Percentiles rank a stretch among this genome's conserved stretches.
phyloP scores from a whole-genome alignment of 2,888 invertebrate species.

The Nephrotoma guestfalica region DNA sequence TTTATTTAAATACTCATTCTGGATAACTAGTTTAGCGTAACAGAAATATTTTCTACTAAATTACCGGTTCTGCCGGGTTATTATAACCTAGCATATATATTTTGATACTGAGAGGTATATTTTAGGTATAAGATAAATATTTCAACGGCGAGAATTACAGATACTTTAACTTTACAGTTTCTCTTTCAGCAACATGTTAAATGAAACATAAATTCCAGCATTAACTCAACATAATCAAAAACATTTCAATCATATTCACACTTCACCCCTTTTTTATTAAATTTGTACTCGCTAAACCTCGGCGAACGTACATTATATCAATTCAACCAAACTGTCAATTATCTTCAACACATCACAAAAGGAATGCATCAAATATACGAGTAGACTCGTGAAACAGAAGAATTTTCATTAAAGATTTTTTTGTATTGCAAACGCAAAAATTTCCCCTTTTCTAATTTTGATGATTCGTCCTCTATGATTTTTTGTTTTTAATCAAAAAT shows the following conservation, averaged over 20 bases:
- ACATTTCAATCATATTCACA: not conserved
- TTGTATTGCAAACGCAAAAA: not conserved
- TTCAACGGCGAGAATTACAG: too few species aligned
- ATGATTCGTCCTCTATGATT: not conserved
- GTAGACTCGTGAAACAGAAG: not conserved
- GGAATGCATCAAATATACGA: not conserved
- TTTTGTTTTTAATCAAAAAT: not conserved
- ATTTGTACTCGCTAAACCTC: not conserved
- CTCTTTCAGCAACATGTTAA: too few species aligned
- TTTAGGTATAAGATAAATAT: too few species aligned
- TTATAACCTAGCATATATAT: too few species aligned
- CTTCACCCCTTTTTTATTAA: not conserved
- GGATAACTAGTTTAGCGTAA: too few species aligned
- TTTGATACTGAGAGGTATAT: too few species aligned
- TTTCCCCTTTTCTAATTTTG: not conserved
- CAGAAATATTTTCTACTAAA: too few species aligned
- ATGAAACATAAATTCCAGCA: too few species aligned
- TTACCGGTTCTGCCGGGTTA: too few species aligned
- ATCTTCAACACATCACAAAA: not conserved
- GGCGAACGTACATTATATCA: not conserved
- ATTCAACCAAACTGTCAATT: not conserved
- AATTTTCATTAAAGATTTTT: not conserved
- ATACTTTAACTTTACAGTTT: too few species aligned
- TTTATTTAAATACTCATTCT: too few species aligned
- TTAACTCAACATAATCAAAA: not conserved